Percentiles rank a stretch among this genome's conserved stretches.
phyloP scores from a whole-genome alignment of 2,888 invertebrate genomes.

The Diploptera punctata region DNA sequence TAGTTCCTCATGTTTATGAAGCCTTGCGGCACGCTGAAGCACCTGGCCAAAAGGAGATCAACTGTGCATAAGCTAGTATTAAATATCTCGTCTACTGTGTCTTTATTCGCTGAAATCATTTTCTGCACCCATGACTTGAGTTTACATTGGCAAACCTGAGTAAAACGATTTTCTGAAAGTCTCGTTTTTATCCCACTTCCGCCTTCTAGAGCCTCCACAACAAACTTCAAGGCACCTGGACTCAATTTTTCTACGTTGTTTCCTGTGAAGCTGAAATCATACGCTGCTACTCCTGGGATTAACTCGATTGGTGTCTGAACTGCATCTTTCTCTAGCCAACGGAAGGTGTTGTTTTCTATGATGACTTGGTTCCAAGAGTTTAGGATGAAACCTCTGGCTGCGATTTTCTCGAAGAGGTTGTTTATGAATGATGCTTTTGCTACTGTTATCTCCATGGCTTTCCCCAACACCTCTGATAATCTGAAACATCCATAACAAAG shows the following conservation, averaged over 20 bases:
- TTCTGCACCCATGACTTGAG: constrained; percentile 64
- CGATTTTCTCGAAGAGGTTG: constrained; percentile 66
- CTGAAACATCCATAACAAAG: no score
- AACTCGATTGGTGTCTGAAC: constrained; percentile 51
- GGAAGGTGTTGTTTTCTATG: constrained; percentile 71
- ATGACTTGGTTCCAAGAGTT: constrained; percentile 68
- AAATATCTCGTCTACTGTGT: constrained; percentile 50
- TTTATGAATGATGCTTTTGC: constrained; percentile 65
- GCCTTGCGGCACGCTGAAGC: constrained; percentile 69
- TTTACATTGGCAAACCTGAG: constrained; percentile 68
- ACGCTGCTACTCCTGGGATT: constrained; percentile 56
- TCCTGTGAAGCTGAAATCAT: constrained; percentile 61
- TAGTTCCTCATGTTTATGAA: constrained; percentile 69
- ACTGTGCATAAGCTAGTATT: constrained; percentile 69
- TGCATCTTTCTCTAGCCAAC: constrained; percentile 62
- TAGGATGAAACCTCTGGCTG: constrained; percentile 66
- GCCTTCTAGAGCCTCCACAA: constrained; percentile 37
- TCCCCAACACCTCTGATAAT: constrained; percentile 64
- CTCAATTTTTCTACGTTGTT: constrained; percentile 61
- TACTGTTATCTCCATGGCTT: constrained; percentile 69
- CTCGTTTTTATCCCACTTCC: constrained; percentile 32
- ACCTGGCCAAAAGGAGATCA: constrained; percentile 63
- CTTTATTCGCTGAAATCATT: constrained; percentile 55
- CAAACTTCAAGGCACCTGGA: constrained; percentile 47
- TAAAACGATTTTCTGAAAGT: constrained; percentile 18